Evolutionary conservation across 2,113 vertebrate genomes (phyloP).

Genomic region (Prunella fulvescens): DNA sequence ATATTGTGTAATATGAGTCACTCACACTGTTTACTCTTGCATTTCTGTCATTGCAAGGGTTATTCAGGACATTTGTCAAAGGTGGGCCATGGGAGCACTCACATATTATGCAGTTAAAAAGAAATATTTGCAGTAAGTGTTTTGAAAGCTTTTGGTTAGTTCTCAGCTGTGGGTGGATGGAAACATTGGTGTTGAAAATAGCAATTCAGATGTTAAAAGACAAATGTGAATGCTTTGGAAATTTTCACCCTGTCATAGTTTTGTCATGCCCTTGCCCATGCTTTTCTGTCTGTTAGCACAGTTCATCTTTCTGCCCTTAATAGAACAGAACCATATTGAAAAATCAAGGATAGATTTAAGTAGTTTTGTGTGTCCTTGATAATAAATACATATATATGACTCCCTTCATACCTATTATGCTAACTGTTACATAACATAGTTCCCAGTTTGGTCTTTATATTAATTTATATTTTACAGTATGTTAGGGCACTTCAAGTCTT

Average conservation of each 20-base stretch:
- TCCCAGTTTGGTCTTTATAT: not conserved
- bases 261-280: not conserved
- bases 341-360: not conserved
- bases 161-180: not conserved
- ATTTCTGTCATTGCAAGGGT: not conserved
- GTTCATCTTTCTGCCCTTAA: not conserved
- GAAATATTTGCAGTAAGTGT: not conserved
- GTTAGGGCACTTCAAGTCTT: not conserved
- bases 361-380: not conserved
- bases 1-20: not conserved
- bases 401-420: not conserved
- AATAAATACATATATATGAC: not conserved
- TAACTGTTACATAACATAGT: not conserved
- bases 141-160: not conserved
- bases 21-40: not conserved
- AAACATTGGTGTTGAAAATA: not conserved
- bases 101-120: not conserved
- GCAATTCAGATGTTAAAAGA: not conserved
- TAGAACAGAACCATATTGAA: not conserved
- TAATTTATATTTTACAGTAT: not conserved
- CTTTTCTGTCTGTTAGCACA: not conserved
- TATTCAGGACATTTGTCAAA: not conserved
- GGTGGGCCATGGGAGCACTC: not conserved
- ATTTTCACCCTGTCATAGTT: not conserved
- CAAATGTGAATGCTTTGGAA: not conserved